phyloP scores from a whole-genome alignment of 2,797 vertebrate genomes.

The Enteromius viviparus region DNA sequence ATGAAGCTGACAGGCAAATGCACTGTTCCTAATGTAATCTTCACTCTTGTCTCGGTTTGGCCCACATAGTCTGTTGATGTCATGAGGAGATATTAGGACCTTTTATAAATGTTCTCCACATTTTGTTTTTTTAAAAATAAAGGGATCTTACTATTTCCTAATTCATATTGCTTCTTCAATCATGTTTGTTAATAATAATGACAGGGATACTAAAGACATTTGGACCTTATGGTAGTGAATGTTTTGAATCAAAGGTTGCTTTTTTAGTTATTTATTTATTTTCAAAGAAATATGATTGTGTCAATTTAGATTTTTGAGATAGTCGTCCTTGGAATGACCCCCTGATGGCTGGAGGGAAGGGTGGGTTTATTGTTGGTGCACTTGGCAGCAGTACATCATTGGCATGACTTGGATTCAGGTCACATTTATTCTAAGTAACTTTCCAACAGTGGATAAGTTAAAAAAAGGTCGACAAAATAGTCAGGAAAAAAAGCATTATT shows the following conservation, averaged over 20 bases:
- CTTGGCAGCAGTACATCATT: conserved; percentile 23
- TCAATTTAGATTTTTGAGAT: neutral
- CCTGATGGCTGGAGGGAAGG: neutral
- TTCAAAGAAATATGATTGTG: neutral
- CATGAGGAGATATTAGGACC: neutral
- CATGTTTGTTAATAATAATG: neutral
- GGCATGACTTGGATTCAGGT: conserved; percentile 24
- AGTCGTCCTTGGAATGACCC: conserved; percentile 44
- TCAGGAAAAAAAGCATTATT: neutral
- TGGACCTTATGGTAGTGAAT: neutral
- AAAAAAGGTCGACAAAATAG: neutral
- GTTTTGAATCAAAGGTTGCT: neutral
- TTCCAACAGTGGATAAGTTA: neutral
- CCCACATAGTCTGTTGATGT: conserved; percentile 12
- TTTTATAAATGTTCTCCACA: neutral
- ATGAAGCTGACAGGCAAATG: conserved; percentile 35
- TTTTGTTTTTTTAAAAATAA: neutral
- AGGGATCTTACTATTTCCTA: neutral
- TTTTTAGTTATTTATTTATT: neutral
- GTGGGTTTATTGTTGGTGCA: conserved; percentile 9
- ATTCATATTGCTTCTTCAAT: too few species aligned
- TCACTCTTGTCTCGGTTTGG: neutral
- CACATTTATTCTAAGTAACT: conserved; percentile 24
- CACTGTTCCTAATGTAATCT: conserved; percentile 28
- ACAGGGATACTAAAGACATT: neutral